phyloP scores from a whole-genome alignment of 2,797 vertebrate genomes.

The Helicolenus hilgendorfi region DNA sequence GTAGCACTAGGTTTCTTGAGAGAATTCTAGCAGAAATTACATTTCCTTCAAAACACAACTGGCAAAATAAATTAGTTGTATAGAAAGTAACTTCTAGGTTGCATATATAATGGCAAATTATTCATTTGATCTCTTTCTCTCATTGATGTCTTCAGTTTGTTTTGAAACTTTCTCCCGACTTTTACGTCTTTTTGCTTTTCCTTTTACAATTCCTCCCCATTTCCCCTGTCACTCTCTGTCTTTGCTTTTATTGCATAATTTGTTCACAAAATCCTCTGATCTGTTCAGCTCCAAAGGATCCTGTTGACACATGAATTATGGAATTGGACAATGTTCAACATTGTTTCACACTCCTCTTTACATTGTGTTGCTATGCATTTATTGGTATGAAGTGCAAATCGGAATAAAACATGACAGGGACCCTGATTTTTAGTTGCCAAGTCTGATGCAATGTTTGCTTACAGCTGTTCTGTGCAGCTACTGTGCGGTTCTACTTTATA shows the following conservation, averaged over 20 bases:
- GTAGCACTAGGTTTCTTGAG: too few relatives aligned
- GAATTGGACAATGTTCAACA: conserved; percentile 61
- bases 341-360: conserved; percentile 48
- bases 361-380: conserved; percentile 54
- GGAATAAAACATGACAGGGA: conserved; percentile 58
- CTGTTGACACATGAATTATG: conserved; percentile 76
- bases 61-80: neutral
- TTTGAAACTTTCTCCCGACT: conserved; percentile 18
- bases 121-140: conserved; percentile 18
- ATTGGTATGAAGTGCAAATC: conserved; percentile 4
- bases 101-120: conserved; percentile 5
- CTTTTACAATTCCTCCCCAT: conserved; percentile 2
- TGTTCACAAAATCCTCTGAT: conserved; percentile 67
- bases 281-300: conserved; percentile 59
- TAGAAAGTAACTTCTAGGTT: neutral
- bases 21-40: neutral
- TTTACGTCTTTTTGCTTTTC: conserved; percentile 18
- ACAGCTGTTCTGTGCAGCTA: conserved; percentile 28
- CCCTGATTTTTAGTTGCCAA: conserved; percentile 30
- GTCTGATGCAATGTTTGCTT: conserved; percentile 63
- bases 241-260: conserved; percentile 68
- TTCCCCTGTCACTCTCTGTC: conserved; percentile 1
- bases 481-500: conserved; percentile 25
- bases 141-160: conserved; percentile 1
- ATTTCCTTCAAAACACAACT: conserved; percentile 1